These are phyloP conservation scores for Podocnemis expansa DNA, from an alignment of 2,113 vertebrate genomes.

Conservation along the genomic window DNA sequence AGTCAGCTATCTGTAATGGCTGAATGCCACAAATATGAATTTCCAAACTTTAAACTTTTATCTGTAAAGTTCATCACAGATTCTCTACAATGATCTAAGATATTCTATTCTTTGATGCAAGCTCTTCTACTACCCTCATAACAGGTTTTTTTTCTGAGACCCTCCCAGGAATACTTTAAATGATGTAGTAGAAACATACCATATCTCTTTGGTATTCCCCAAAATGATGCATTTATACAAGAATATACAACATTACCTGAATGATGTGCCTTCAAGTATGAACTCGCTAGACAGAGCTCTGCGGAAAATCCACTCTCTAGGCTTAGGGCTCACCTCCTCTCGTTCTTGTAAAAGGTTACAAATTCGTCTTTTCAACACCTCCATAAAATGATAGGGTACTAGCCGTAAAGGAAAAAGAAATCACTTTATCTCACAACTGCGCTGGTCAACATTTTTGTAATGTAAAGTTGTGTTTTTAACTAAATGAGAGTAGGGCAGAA, in stretches of 20 bases:
- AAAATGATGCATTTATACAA: neutral
- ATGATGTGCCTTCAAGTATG: slow-evolving; percentile 45
- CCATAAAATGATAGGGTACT: neutral
- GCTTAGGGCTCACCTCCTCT: neutral
- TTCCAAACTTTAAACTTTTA: neutral
- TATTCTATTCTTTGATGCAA: neutral
- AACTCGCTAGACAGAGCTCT: neutral
- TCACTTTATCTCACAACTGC: neutral
- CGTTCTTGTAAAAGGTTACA: neutral
- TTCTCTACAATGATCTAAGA: neutral
- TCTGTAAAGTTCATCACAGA: neutral
- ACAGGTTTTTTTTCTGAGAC: neutral
- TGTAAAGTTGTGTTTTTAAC: neutral
- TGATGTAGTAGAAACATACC: neutral
- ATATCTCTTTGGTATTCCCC: too few species aligned
- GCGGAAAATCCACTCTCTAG: slow-evolving; percentile 26
- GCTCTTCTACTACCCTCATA: neutral
- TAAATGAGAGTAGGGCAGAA: neutral
- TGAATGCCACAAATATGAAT: neutral
- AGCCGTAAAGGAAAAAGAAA: neutral
- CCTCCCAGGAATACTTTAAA: neutral
- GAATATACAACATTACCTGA: slow-evolving; percentile 6
- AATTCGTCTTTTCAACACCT: neutral
- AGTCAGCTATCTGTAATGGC: neutral
- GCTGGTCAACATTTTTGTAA: neutral